Evolutionary conservation across 2,113 vertebrate genomes (phyloP).

Genomic region (Thomomys bottae): DNA sequence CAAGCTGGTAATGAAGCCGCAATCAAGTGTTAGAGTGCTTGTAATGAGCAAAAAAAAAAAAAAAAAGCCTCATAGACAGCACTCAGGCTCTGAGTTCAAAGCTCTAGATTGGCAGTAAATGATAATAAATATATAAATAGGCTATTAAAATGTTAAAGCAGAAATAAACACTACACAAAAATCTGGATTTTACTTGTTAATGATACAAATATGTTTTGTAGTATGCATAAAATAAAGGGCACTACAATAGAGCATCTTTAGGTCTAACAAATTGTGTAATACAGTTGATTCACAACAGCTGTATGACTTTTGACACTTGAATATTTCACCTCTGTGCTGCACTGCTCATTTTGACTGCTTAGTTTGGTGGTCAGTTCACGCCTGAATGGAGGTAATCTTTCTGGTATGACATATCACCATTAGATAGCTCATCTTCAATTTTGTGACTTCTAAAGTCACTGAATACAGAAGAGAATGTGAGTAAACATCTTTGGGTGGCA

Average conservation of each 20-base stretch:
- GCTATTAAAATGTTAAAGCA: not conserved
- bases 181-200: not conserved
- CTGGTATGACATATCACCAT: not conserved
- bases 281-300: not conserved
- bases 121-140: not conserved
- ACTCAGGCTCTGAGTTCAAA: too few species aligned
- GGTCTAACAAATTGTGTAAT: not conserved
- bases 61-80: too few species aligned
- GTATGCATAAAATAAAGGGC: not conserved
- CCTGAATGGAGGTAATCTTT: slow-evolving; percentile 1
- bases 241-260: not conserved
- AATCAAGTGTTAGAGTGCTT: too few species aligned
- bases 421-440: not conserved
- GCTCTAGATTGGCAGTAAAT: too few species aligned
- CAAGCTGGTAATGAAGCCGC: not conserved
- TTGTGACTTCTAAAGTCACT: slow-evolving; percentile 23
- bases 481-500: not conserved
- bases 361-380: not conserved
- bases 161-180: not conserved
- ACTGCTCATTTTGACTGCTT: not conserved
- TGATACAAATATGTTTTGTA: slow-evolving; percentile 33
- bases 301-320: not conserved
- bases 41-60: too few species aligned
- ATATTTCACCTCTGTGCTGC: not conserved
- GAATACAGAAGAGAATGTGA: not conserved